Evolutionary conservation across 1,140 invertebrate genomes (phyloP), one percentile per base, ranked within the genome.

Genomic region (Cyrtorhinus lividipennis): DNA sequence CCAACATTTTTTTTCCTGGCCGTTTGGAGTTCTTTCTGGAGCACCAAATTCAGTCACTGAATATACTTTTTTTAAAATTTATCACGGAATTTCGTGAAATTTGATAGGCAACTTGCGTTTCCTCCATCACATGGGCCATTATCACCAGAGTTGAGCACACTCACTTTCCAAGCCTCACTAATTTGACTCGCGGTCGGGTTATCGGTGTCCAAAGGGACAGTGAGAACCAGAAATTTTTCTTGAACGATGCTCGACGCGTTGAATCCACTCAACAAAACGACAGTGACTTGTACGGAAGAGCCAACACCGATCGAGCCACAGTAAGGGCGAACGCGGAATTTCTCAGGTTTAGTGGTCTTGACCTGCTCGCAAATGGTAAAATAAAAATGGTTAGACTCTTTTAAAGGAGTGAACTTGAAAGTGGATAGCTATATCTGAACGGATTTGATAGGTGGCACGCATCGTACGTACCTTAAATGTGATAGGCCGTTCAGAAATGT

Each of bases 251-350:
- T 75, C 24, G 77, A 74, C 22, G 79, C 62, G 66, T 75, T 76
- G 66, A 76, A 81, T 24, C 77, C 80, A 30, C 75, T 71, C 58
- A 81, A 75, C 15, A 83, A 68, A 46, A 77, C 74, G 15, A 83
- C 78, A 24, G 70, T 78, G 3, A 83, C 72, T 1, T 70, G 73
- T 5, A 75, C 71, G 59, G 73, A 72, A 60, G 76, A 75, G 18
- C 79, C 81, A 18, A 84, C 78, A 1, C 75, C 71, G 38, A 95
- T 71, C 38, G 83, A 73, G 2, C 92, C 92, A n/a, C 81, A 83
- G 66, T 87, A 92, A 15, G 91, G 91, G 61, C 88, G 79, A 0
- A 95, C 92, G 53, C 88, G 77, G 73, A 92, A 95, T 72, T 93
- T 95, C 66, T 94, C 90, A 0, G 91, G 92, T 1, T 82, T 80